Conservation (phyloP, 2,888 invertebrate genomes). For the Omphaloscelis lunosa region DNA sequence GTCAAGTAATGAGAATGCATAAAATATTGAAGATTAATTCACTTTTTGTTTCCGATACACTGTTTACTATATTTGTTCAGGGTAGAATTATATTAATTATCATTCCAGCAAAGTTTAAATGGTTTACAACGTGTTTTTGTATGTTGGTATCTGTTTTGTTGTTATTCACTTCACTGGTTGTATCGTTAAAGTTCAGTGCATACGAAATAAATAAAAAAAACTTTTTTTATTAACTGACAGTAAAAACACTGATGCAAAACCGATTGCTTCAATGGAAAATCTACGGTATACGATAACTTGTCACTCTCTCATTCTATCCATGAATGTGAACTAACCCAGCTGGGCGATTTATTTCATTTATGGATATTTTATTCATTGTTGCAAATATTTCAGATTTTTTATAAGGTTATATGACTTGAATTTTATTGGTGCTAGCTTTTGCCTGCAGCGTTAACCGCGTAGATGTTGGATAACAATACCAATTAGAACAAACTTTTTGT, state of each 20-base stretch:
- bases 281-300: background rate
- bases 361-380: background rate
- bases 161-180: background rate
- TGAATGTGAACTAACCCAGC: constrained; percentile 17
- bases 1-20: constrained; percentile 63
- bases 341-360: background rate
- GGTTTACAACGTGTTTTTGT: background rate
- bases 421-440: background rate
- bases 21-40: constrained; percentile 42
- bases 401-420: background rate
- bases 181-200: background rate
- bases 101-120: constrained; percentile 2
- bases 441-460: too few species aligned
- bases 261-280: background rate
- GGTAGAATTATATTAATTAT: constrained; percentile 16
- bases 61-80: constrained; percentile 17
- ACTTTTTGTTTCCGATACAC: constrained; percentile 26
- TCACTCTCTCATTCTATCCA: background rate
- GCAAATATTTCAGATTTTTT: background rate
- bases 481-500: too few species aligned
- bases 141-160: background rate
- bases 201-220: background rate
- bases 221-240: background rate
- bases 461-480: background rate
- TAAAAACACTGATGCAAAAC: background rate